Evolutionary conservation across 30 jellyfish, hydroid and myxozoan genomes (phyloP).

Genomic region (Clytia hemisphaerica): DNA sequence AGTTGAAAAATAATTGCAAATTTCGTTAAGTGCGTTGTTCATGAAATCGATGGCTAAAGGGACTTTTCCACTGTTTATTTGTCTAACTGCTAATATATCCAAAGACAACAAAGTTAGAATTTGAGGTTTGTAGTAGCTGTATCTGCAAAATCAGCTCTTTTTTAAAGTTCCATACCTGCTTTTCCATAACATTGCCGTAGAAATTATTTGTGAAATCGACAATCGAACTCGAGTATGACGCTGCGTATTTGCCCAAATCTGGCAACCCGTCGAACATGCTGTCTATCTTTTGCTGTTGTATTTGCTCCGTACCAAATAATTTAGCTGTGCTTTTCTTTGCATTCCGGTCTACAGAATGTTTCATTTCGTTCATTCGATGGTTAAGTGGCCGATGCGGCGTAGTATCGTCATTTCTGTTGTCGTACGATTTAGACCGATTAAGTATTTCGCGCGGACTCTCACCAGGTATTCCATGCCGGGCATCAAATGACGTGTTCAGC

Average conservation of each 20-base stretch:
- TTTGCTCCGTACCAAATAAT: not conserved
- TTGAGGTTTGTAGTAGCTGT: too few relatives aligned
- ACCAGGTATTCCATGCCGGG: not conserved
- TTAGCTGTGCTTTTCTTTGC: constrained; percentile 7
- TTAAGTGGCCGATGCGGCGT: not conserved
- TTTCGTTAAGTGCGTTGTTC: too few relatives aligned
- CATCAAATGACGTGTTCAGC: not conserved
- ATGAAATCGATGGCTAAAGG: too few relatives aligned
- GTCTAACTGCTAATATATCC: too few relatives aligned
- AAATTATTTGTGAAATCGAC: constrained; percentile 1
- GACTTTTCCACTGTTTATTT: too few relatives aligned
- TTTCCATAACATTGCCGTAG: constrained; percentile 62
- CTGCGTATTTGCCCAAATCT: not conserved
- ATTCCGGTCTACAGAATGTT: not conserved
- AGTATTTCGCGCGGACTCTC: not conserved
- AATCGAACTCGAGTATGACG: not conserved
- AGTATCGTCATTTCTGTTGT: not conserved
- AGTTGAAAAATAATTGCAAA: too few relatives aligned
- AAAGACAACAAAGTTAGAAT: too few relatives aligned
- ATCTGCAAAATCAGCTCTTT: too few relatives aligned
- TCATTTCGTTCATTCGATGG: not conserved
- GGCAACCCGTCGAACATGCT: constrained; percentile 7
- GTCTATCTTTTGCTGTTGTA: too few relatives aligned
- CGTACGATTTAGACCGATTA: constrained; percentile 8
- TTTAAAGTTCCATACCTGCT: constrained; percentile 60